These are phyloP conservation scores for Indri indri DNA, from an alignment of 2,113 vertebrate genomes.

Conservation along the genomic window DNA sequence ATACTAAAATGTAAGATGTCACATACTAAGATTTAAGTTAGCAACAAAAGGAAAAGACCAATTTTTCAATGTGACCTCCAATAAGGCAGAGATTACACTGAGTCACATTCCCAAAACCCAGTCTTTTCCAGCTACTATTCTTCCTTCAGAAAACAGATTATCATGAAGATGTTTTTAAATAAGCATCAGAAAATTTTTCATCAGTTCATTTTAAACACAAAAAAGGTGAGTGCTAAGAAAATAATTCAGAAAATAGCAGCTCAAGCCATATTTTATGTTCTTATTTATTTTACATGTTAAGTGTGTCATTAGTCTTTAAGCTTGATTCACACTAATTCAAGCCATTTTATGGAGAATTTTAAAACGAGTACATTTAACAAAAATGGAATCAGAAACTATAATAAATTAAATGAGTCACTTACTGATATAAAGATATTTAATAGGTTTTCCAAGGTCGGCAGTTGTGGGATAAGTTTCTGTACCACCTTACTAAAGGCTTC, in stretches of 20 bases:
- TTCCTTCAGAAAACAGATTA: background rate
- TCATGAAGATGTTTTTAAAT: background rate
- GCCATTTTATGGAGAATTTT: background rate
- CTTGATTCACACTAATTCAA: slow-evolving; percentile 24
- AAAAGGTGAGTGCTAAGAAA: background rate
- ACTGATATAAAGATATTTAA: slow-evolving; percentile 99
- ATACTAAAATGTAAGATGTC: no score
- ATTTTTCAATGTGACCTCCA: slow-evolving; percentile 16
- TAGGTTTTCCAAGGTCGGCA: slow-evolving; percentile 98
- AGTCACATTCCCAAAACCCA: background rate
- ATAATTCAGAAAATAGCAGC: slow-evolving; percentile 49
- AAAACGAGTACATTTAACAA: slow-evolving; percentile 47
- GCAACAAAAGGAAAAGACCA: slow-evolving; percentile 14
- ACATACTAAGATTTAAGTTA: background rate
- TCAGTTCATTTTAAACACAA: slow-evolving; percentile 38
- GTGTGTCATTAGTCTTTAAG: background rate
- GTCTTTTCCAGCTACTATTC: slow-evolving; percentile 7
- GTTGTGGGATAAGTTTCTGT: slow-evolving; percentile 98
- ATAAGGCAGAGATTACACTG: background rate
- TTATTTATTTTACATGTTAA: slow-evolving; percentile 14
- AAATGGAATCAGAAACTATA: slow-evolving; percentile 27
- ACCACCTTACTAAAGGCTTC: slow-evolving; percentile 99
- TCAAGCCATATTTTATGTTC: background rate
- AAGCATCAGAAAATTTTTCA: slow-evolving; percentile 1
- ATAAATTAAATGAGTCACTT: slow-evolving; percentile 81